Evolutionary conservation across 1,140 invertebrate genomes (phyloP).

Genomic region (Magallana ariakensis): DNA sequence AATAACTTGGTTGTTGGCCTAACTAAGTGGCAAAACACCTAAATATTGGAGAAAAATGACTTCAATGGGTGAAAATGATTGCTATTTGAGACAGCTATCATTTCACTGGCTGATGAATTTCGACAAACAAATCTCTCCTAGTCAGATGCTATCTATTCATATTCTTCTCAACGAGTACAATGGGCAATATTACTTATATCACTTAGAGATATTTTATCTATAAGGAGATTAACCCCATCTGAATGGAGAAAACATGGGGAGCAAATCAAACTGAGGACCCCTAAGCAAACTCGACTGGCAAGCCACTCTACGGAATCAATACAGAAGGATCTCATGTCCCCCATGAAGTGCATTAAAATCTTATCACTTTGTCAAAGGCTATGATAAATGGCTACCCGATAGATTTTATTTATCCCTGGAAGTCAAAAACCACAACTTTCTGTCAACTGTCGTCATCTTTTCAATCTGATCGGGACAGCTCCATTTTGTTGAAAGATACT

Average conservation of each 20-base stretch:
- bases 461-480: background rate
- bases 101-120: slow-evolving; percentile 10
- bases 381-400: slow-evolving; percentile 13
- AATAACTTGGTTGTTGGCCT: slow-evolving; percentile 18
- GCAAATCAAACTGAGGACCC: background rate
- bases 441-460: slow-evolving; percentile 9
- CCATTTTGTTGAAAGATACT: background rate
- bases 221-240: slow-evolving; percentile 21
- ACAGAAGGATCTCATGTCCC: background rate
- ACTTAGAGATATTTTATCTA: slow-evolving; percentile 15
- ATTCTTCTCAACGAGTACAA: slow-evolving; percentile 5
- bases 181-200: slow-evolving; percentile 24
- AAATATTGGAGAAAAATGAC: background rate
- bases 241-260: background rate
- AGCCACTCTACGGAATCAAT: slow-evolving; percentile 14
- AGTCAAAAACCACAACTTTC: slow-evolving; percentile 4
- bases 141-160: slow-evolving; percentile 11
- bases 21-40: background rate
- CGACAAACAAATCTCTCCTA: background rate
- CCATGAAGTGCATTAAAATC: slow-evolving; percentile 30
- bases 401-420: slow-evolving; percentile 15
- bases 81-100: background rate
- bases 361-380: slow-evolving; percentile 24
- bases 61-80: background rate
- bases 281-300: slow-evolving; percentile 11